These are phyloP conservation scores for Enteromius fasciolatus DNA, from an alignment of 2,797 vertebrate species.

Conservation along the genomic window DNA sequence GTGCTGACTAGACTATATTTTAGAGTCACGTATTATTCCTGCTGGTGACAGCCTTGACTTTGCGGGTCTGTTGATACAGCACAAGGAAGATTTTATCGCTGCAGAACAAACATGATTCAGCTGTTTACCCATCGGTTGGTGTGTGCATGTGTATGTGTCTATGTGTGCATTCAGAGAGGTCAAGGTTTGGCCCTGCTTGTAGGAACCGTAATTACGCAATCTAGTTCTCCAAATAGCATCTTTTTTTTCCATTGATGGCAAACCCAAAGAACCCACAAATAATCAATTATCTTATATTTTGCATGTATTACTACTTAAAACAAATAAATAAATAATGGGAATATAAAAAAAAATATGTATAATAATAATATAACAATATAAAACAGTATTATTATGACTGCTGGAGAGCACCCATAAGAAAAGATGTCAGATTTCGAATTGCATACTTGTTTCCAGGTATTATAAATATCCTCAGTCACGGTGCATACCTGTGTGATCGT, in stretches of 20 bases:
- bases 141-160: constrained; percentile 25
- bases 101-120: constrained; percentile 42
- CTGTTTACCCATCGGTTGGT: constrained; percentile 45
- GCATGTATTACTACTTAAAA: not conserved
- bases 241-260: not conserved
- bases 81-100: constrained; percentile 25
- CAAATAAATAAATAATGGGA: too few species aligned
- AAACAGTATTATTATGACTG: not conserved
- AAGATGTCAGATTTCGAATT: not conserved
- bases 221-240: not conserved
- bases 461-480: not conserved
- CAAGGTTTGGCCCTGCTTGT: not conserved
- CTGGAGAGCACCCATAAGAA: not conserved
- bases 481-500: not conserved
- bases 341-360: too few species aligned
- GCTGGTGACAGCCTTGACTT: constrained; percentile 52
- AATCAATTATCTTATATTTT: not conserved
- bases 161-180: not conserved
- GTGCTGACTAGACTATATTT: constrained; percentile 49
- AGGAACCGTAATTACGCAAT: not conserved
- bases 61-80: constrained; percentile 37
- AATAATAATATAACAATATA: too few species aligned
- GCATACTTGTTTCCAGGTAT: not conserved
- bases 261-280: not conserved
- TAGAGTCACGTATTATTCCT: constrained; percentile 42